Evolutionary conservation across 1,140 invertebrate species (phyloP), one percentile per base, ranked within the genome.

Genomic region (Aricia agestis): DNA sequence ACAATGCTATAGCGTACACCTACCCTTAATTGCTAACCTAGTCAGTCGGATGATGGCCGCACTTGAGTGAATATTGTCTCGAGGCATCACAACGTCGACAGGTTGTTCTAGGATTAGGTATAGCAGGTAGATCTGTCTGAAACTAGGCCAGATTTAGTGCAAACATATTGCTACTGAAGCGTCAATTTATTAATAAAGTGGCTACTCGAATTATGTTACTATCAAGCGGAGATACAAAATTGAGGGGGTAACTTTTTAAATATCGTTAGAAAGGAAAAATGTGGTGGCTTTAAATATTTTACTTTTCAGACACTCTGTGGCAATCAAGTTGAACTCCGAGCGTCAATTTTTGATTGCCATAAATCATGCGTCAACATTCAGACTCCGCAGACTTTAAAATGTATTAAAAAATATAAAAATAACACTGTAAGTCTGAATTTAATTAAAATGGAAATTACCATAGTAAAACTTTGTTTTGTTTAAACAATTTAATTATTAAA

Each of bases 11-110:
- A 52, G 45, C 9, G 9, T 52, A 52, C 3, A 52, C 45, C 45
- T 52, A 52, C 45, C 45, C 45, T 52, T 52, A 52, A 52, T 52
- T 52, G 45, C 45, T 52, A 52, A 52, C 45, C 45, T 52, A 52
- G 45, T 52, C 45, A 52, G 45, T 13, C 45, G 45, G 45, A 13
- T 52, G 45, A 52, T 52, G 45, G 45, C 45, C 11, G 45, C 45
- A 52, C 45, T 52, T 52, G 45, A 52, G 45, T 52, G 45, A 52
- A 52, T 52, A 52, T 52, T 52, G 45, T 52, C 45, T 52, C 45
- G 1, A 52, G 45, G 45, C 45, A 52, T 15, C 45, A 52, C 45
- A 52, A 52, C 45, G 45, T 52, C 45, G 45, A 52, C 45, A 52
- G 45, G 45, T 52, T 52, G 45, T 52, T 15, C 13, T 52, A 52